Conservation (phyloP, 2,113 vertebrate species). For the Zosterops hypoxanthus region DNA sequence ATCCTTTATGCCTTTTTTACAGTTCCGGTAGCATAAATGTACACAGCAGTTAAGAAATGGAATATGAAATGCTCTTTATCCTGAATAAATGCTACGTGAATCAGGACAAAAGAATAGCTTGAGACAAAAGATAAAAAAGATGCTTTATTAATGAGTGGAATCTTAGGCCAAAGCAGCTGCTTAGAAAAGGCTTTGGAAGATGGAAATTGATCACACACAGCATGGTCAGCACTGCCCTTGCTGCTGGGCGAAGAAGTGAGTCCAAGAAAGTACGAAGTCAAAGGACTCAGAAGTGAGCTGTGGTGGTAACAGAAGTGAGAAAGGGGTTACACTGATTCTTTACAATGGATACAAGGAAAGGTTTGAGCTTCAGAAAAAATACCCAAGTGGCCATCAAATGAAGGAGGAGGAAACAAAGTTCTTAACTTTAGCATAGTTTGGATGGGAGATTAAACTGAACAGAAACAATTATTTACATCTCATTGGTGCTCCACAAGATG, state of each 20-base stretch:
- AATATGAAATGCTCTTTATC: background rate
- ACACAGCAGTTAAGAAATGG: background rate
- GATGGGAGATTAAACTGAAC: background rate
- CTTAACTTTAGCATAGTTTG: background rate
- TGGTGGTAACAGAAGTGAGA: background rate
- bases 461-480: background rate
- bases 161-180: background rate
- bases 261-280: background rate
- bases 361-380: background rate
- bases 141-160: background rate
- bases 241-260: rapidly evolving
- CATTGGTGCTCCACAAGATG: background rate
- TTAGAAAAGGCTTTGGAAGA: background rate
- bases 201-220: background rate
- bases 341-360: background rate
- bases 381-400: background rate
- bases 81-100: background rate
- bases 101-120: background rate
- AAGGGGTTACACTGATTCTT: background rate
- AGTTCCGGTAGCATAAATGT: background rate
- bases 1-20: background rate
- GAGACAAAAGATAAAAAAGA: background rate
- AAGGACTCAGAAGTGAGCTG: background rate
- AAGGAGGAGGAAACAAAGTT: background rate
- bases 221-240: background rate